Evolutionary conservation across 2,113 vertebrate genomes (phyloP).

Genomic region (Clupea harengus): DNA sequence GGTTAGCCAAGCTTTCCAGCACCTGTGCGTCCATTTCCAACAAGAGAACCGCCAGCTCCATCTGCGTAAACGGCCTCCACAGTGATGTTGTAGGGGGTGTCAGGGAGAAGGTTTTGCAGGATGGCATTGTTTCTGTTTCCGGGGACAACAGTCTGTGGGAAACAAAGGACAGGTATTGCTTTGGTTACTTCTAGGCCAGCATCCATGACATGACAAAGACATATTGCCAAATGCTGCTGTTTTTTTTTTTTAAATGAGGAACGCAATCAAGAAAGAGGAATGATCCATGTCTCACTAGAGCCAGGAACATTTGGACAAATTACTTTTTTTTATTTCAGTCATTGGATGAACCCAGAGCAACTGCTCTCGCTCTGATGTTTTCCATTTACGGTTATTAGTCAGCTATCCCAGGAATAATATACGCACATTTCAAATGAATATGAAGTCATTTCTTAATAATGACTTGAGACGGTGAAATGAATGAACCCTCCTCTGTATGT

Average conservation of each 20-base stretch:
- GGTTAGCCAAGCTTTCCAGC: background rate
- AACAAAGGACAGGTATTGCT: conserved; percentile 5
- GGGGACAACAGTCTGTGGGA: conserved; percentile 81
- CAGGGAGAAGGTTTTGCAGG: conserved; percentile 81
- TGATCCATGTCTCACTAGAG: background rate
- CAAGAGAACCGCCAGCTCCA: conserved; percentile 82
- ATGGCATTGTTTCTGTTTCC: conserved; percentile 92
- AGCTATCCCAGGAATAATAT: conserved; percentile 32
- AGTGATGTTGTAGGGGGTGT: conserved; percentile 92
- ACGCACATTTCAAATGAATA: conserved; percentile 42
- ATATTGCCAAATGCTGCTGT: background rate
- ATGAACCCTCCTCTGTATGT: conserved; percentile 35
- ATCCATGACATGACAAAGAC: background rate
- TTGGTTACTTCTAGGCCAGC: background rate
- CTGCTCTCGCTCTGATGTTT: conserved; percentile 18
- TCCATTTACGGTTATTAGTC: conserved; percentile 42
- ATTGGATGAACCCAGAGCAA: conserved; percentile 43
- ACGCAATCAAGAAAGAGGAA: background rate
- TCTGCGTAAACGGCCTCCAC: conserved; percentile 89
- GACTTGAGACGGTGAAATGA: conserved; percentile 21
- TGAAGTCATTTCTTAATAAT: conserved; percentile 42
- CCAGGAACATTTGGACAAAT: background rate
- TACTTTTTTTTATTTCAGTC: conserved; percentile 9
- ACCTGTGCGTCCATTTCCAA: conserved; percentile 89
- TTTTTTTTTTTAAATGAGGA: background rate